Evolutionary conservation across 1,140 invertebrate species (phyloP), one percentile per base, ranked within the genome.

Genomic region (Sycobia sp.): DNA sequence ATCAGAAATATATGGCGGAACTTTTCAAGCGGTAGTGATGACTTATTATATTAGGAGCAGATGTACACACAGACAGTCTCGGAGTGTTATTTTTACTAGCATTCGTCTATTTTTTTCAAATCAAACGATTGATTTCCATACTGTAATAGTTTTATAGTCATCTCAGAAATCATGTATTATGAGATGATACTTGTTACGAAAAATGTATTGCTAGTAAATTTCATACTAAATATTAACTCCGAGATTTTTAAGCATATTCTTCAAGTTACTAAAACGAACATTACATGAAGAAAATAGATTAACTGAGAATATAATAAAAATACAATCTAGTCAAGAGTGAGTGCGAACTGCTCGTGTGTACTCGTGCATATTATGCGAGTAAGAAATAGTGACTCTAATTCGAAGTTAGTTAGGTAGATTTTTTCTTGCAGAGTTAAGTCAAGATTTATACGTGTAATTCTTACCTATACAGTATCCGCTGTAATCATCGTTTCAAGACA

Each of bases 321-420:
- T 63, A 44, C 61, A 63, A 63, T 63, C 61, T 63, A 63, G 61
- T 63, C 61, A 63, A 50, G 54, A 54, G 46, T 63, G 61, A 63
- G 29, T 63, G 61, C 43, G 54, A 57, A 51, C 46, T 57, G 46
- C 39, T 63, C 27, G 54, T 57, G 54, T 56, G 61, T 63, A 63
- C 46, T 43, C 54, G 36, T 51, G 54, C 61, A 63, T 63, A 57
- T 57, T 43, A 63, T 43, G 36, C 47, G 54, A 63, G 61, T 56
- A 43, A 47, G 11, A 49, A 38, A 53, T 50, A 41, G 56, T 57
- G 53, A 2, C 25, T 55, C 36, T 63, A 63, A 63, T 63, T 63
- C 53, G 55, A 55, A 62, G 34, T 43, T 62, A 62, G 60, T 62
- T 62, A 62, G 60, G 43, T 62, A 62, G 60, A 55, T 55, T 56